Percentiles rank a stretch among this genome's conserved stretches.
Conservation (phyloP, 2,113 vertebrate genomes). For the Antigone vipio region DNA sequence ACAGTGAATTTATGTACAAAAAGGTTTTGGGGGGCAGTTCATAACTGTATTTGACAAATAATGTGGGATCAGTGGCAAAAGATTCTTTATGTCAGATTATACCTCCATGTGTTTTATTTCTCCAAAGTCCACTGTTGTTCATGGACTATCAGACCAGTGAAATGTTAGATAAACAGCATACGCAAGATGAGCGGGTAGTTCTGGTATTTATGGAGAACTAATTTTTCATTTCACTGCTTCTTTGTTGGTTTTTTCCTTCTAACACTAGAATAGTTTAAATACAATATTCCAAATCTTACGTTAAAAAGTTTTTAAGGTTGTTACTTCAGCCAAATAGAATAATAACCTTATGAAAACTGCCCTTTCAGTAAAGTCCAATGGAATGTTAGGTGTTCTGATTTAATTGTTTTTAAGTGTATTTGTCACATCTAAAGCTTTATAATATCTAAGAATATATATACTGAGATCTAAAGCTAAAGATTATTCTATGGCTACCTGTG, state of each 20-base stretch:
- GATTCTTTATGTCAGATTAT: background rate
- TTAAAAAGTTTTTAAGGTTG: background rate
- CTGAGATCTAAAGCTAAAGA: background rate
- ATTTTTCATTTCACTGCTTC: background rate
- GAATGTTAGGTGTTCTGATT: background rate
- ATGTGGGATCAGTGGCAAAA: background rate
- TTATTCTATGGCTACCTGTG: background rate
- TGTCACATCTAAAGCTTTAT: background rate
- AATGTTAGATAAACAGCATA: background rate
- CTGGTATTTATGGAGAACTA: background rate
- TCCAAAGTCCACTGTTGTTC: background rate
- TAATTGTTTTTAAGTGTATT: background rate
- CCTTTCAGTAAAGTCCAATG: background rate
- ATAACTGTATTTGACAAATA: background rate
- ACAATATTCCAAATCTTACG: accelerated
- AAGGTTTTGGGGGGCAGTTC: background rate
- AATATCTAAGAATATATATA: background rate
- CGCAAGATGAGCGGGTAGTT: background rate
- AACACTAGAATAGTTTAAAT: background rate
- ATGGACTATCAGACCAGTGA: background rate
- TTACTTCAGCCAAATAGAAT: background rate
- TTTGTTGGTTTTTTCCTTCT: background rate
- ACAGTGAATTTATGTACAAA: background rate
- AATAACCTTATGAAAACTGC: background rate
- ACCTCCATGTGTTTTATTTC: background rate